Evolutionary conservation across 1,140 invertebrate genomes (phyloP).

Genomic region (Paralvinella palmiformis): DNA sequence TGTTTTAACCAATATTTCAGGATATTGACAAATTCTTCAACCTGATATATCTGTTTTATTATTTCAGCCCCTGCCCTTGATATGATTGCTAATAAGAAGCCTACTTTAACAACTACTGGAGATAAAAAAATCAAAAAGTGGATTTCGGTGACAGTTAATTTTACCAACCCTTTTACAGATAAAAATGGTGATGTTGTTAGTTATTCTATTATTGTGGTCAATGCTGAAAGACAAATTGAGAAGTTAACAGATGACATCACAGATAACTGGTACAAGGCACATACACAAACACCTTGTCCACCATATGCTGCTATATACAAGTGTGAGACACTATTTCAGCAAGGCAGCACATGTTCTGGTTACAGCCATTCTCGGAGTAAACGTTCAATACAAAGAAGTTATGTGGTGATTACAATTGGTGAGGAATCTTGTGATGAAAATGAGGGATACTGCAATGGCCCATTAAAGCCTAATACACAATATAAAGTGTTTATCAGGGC

Average conservation of each 20-base stretch:
- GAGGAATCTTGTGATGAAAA: not conserved
- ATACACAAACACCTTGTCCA: not conserved
- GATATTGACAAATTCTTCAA: no score
- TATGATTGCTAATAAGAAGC: no score
- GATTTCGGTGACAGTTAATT: not conserved
- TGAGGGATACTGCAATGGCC: not conserved
- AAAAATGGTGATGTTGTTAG: not conserved
- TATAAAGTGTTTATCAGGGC: not conserved
- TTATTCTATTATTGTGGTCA: not conserved
- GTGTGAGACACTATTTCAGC: not conserved
- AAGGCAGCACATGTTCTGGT: not conserved
- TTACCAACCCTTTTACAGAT: conserved; percentile 5
- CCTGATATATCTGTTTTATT: no score
- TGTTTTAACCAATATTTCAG: no score
- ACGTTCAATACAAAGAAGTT: not conserved
- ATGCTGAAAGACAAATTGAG: not conserved
- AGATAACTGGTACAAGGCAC: not conserved
- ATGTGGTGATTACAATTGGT: not conserved
- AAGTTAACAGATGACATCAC: not conserved
- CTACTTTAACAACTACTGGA: no score
- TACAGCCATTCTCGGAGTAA: not conserved
- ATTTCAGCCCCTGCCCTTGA: no score
- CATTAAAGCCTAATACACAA: not conserved
- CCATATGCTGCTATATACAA: conserved; percentile 1
- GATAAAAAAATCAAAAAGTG: no score